Evolutionary conservation across 2,888 invertebrate species (phyloP), one percentile per base, ranked within the genome.

Genomic region (Mesoligia furuncula): DNA sequence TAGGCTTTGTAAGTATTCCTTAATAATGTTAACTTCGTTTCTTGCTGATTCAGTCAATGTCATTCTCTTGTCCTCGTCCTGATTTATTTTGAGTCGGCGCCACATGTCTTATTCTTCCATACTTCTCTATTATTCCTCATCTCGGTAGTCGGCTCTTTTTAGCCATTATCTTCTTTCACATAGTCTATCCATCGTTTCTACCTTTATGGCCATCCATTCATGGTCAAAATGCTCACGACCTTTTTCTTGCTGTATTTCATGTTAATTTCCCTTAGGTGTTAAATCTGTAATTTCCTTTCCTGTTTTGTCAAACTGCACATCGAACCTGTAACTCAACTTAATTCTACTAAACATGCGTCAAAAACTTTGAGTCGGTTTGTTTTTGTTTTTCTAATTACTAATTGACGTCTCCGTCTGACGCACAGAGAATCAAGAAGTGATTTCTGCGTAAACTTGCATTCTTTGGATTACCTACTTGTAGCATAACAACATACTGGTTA

Each of bases 341-440:
- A 64, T 81, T 68, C 81, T 71, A 45, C 31, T 51, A 68, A 85
- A n/a, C 51, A 48, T 81, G 81, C 81, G 81, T 81, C 80, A 80
- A 81, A 83, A 84, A 45, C 31, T 48, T 70, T 6, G 31, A 39
- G 13, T 36, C 20, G 42, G 54, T 66, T 13, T 85, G 85, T 80
- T 84, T 81, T 71, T 84, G 80, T 84, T 80, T 82, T 69, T 31
- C 27, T 59, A 27, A 27, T 27, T 27, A 45, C n/a, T 66, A 62
- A 11, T 66, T 85, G 73, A 61, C 57, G 67, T 72, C 27, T 83
- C 9, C 1, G 15, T 51, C 15, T 83, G 85, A 81, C 85, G 73
- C 80, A 84, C n/a, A 0, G 27, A 45, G 2, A 42, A 39, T 48
- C 48, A 7, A 61, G 61, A 68, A 31, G 7, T 20, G n/a, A 27